Base-by-base conservation (phyloP, 2,888 invertebrate genomes). In the Caenorhabditis sulstoni region DNA sequence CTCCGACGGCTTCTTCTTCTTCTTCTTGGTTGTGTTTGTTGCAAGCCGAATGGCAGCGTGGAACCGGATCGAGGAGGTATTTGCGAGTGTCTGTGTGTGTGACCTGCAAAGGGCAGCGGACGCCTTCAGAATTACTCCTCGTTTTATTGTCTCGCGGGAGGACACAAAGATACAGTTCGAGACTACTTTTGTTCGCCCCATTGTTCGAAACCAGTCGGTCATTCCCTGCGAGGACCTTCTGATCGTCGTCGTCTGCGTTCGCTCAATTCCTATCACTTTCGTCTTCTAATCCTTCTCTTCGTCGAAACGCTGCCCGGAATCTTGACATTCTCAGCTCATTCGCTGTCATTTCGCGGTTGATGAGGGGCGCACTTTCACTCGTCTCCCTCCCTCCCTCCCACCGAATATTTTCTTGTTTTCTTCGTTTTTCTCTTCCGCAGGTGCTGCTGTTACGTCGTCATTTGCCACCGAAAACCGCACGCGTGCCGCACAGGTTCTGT, bases 381-480 rank as follows among this genome's bases (percentile, higher is more conserved):
- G 22, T 35, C 35, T 53, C 50, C 53, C 22, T 20, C 12, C 39
- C 29, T 55, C 45, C 45, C 70, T 50, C 35, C 52, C 50, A 49
- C 39, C 44, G 18, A 62, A 71, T 71, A 71, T 71, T 71, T 71
- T 71, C 71, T 71, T 71, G 71, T 71, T 71, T 71, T 61, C 70
- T 29, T 29, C 29, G 29, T 7, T 29, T 29, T 29, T 29, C n/a
- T n/a, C n/a, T n/a, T n/a, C n/a, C 61, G 53, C 53, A 53, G 49
- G 53, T 57, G 70, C 58, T 44, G 44, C 23, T 39, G 45, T 41
- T 45, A 70, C 61, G 49, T 71, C 71, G 62, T 71, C 64, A 53
- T 47, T n/a, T 41, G 22, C 22, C 55, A 53, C 35, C 52, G 37
- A 59, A 41, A 47, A 23, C 52, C 68, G 52, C 59, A 68, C 5